Conservation (phyloP, 2,113 vertebrate genomes). For the Hippocampus guttulatus region DNA sequence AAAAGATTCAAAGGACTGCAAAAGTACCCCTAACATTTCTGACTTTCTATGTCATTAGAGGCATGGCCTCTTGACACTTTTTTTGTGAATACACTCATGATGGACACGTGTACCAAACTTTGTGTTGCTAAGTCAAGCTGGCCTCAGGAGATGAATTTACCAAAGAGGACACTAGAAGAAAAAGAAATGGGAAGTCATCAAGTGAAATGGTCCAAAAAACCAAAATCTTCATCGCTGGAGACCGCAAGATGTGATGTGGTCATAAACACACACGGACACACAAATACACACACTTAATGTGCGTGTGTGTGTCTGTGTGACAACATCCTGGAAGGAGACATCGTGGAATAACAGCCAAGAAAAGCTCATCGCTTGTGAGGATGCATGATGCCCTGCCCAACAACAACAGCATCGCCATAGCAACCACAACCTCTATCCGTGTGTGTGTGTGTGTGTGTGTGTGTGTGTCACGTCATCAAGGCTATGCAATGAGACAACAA, state of each 20-base stretch:
- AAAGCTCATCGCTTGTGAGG: not conserved
- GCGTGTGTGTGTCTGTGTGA: not conserved
- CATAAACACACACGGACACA: not conserved
- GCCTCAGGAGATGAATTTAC: not conserved
- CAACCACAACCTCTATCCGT: not conserved
- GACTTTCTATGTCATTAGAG: too few species aligned
- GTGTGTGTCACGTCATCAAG: not conserved
- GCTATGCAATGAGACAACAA: not conserved
- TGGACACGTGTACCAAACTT: not conserved
- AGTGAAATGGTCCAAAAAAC: not conserved
- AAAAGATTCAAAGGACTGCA: too few species aligned
- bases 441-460: not conserved
- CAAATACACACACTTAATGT: not conserved
- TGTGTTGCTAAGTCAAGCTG: not conserved
- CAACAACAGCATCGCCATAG: not conserved
- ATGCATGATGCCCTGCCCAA: not conserved
- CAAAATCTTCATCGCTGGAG: not conserved
- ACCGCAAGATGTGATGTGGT: not conserved
- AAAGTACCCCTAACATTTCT: too few species aligned
- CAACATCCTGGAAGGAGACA: not conserved
- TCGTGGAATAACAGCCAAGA: not conserved
- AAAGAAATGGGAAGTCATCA: not conserved
- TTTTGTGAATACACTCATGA: not conserved
- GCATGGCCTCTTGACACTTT: too few species aligned
- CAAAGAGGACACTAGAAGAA: not conserved